Evolutionary conservation across 2,113 vertebrate genomes (phyloP).

Genomic region (Heterotilapia buettikoferi): DNA sequence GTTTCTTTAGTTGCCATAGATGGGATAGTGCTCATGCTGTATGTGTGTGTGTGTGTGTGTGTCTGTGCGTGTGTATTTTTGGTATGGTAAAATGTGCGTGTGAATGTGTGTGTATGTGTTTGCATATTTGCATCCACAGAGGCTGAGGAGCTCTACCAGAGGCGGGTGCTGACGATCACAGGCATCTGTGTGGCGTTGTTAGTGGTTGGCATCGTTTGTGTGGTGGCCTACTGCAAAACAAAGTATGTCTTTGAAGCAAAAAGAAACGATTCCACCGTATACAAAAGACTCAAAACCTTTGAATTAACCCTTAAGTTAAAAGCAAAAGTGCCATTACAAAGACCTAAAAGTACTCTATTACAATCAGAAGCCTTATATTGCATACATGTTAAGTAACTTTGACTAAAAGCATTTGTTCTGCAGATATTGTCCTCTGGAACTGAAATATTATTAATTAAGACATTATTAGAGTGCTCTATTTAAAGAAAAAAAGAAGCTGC

Average conservation of each 20-base stretch:
- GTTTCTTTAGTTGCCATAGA: conserved; percentile 7
- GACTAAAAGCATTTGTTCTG: background rate
- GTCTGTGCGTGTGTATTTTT: background rate
- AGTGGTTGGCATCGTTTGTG: conserved; percentile 96
- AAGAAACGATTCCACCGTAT: background rate
- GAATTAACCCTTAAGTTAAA: background rate
- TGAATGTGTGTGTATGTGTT: background rate
- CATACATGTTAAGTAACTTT: background rate
- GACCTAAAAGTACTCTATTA: background rate
- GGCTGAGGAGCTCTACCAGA: conserved; percentile 96
- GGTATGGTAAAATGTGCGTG: background rate
- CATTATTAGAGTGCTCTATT: background rate
- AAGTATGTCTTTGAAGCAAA: conserved; percentile 74
- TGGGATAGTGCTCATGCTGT: conserved; percentile 48
- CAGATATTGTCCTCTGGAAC: background rate
- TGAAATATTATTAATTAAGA: background rate
- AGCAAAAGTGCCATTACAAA: background rate
- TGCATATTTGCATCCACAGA: conserved; percentile 76
- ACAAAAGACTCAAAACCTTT: background rate
- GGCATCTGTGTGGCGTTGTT: conserved; percentile 96
- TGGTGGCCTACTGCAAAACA: conserved; percentile 99
- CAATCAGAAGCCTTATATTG: background rate
- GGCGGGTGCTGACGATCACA: conserved; percentile 94
- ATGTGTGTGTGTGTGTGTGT: background rate
- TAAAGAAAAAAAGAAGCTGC: background rate